phyloP scores from a whole-genome alignment of 1,140 invertebrate species.

The Drosophila hydei region DNA sequence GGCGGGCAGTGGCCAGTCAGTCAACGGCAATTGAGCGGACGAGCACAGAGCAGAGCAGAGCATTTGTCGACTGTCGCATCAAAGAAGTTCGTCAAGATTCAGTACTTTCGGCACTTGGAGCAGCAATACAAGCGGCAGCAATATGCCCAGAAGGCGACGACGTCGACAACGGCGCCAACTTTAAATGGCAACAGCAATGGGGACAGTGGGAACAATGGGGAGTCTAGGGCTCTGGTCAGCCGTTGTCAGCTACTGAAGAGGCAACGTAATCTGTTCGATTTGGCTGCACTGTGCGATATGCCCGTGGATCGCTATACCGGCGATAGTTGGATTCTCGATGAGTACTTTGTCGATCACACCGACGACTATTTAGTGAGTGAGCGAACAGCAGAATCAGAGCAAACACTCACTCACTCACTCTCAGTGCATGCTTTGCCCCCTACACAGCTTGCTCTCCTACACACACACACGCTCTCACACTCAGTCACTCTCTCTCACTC shows the following conservation, averaged over 20 bases:
- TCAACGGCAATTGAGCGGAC: constrained; percentile 58
- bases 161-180: constrained; percentile 14
- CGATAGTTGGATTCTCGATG: constrained; percentile 76
- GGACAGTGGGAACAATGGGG: neutral
- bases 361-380: constrained; percentile 79
- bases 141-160: constrained; percentile 40
- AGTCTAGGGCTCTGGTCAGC: constrained; percentile 28
- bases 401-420: neutral
- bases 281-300: constrained; percentile 72
- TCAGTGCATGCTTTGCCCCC: neutral
- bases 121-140: constrained; percentile 38
- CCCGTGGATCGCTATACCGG: constrained; percentile 65
- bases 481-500: neutral
- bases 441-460: neutral
- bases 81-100: constrained; percentile 60
- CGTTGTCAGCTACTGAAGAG: constrained; percentile 62
- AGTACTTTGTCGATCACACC: constrained; percentile 75
- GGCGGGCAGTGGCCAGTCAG: constrained; percentile 31
- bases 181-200: constrained; percentile 30
- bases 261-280: constrained; percentile 75
- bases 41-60: constrained; percentile 32
- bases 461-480: neutral
- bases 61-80: constrained; percentile 11
- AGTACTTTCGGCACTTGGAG: constrained; percentile 77
- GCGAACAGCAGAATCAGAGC: neutral